Evolutionary conservation across 2,113 vertebrate genomes (phyloP).

Genomic region (Columba janthina): DNA sequence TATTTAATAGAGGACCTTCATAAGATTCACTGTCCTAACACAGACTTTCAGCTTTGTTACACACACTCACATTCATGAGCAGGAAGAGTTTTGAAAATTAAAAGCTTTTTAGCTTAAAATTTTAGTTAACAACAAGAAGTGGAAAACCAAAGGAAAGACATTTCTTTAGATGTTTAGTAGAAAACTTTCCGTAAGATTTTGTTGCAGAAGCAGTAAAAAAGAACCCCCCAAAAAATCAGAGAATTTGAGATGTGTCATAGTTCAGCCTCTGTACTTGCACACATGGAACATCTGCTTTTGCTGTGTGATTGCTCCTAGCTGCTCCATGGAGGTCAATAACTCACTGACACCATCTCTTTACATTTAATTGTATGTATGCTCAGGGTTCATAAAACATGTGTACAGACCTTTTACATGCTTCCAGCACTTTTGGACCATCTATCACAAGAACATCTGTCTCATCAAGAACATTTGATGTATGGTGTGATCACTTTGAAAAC

Average conservation of each 20-base stretch:
- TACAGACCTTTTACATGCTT: conserved; percentile 27
- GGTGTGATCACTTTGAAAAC: background rate
- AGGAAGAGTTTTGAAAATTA: background rate
- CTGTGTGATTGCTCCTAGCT: conserved; percentile 3
- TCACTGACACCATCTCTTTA: background rate
- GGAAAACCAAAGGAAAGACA: background rate
- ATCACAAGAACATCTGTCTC: background rate
- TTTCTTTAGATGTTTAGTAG: background rate
- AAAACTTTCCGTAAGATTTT: background rate
- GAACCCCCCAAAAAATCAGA: background rate
- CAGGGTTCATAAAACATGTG: conserved; percentile 31
- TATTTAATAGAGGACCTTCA: background rate
- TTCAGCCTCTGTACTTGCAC: background rate
- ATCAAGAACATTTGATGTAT: background rate
- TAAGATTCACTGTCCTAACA: background rate
- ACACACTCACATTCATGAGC: background rate
- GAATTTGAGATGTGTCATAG: background rate
- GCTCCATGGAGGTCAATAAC: conserved; percentile 29
- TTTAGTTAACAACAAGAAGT: background rate
- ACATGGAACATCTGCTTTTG: conserved; percentile 17
- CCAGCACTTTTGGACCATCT: conserved; percentile 26
- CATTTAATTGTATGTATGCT: background rate
- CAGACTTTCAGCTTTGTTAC: background rate
- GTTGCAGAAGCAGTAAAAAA: background rate
- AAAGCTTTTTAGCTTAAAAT: background rate